Percentiles rank a stretch among this genome's conserved stretches.
Conservation (phyloP, 2,113 vertebrate genomes). For the Burhinus oedicnemus region DNA sequence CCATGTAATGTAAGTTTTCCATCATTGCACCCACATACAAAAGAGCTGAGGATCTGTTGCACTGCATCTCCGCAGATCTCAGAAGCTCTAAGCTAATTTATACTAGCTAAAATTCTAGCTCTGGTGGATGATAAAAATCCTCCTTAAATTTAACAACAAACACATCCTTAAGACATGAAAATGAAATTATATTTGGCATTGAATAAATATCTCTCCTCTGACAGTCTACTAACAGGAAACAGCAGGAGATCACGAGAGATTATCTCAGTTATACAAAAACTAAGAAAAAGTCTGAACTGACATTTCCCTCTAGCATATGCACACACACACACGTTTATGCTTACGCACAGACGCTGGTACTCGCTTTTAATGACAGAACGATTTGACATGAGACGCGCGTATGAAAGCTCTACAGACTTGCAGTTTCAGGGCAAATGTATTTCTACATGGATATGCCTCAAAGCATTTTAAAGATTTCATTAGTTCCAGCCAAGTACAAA, state of each 20-base stretch:
- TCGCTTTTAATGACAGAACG: not conserved
- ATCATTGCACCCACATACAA: not conserved
- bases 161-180: not conserved
- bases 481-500: not conserved
- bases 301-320: not conserved
- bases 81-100: not conserved
- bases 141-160: not conserved
- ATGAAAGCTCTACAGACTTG: not conserved
- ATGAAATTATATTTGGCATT: not conserved
- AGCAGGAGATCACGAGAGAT: not conserved
- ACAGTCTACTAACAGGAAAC: not conserved
- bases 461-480: not conserved
- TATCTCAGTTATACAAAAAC: not conserved
- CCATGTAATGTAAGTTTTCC: not conserved
- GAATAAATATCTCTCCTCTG: not conserved
- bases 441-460: not conserved
- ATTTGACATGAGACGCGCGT: not conserved
- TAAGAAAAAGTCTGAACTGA: not conserved
- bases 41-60: not conserved
- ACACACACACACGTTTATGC: not conserved
- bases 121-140: not conserved
- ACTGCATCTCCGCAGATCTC: not conserved
- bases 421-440: not conserved
- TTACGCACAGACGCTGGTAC: not conserved
- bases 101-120: not conserved